These are phyloP conservation scores for Marasmarcha lunaedactyla DNA, from an alignment of 2,888 invertebrate species.

Conservation along the genomic window DNA sequence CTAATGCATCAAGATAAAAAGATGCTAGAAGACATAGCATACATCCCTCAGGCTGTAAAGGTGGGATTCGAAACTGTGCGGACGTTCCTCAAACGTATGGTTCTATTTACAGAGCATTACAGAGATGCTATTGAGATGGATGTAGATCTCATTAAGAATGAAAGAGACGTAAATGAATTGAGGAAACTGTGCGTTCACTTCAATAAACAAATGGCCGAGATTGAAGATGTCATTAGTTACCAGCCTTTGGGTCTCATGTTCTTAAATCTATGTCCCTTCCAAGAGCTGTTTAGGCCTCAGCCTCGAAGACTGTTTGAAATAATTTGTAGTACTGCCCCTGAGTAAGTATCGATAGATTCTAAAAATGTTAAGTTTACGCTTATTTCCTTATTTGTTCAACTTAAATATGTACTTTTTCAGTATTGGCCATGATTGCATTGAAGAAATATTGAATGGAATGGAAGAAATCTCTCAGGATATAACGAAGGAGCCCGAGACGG, in stretches of 20 bases:
- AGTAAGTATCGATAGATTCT: slow-evolving; percentile 50
- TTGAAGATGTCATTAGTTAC: slow-evolving; percentile 74
- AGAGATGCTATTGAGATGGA: slow-evolving; percentile 77
- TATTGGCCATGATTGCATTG: slow-evolving; percentile 73
- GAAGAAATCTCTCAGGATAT: slow-evolving; percentile 75
- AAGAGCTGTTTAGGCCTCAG: slow-evolving; percentile 77
- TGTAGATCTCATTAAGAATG: slow-evolving; percentile 71
- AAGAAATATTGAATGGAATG: slow-evolving; percentile 72
- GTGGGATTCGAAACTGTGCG: slow-evolving; percentile 73
- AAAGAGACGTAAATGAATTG: slow-evolving; percentile 75
- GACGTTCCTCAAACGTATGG: slow-evolving; percentile 75
- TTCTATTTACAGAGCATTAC: slow-evolving; percentile 75
- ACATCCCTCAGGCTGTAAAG: slow-evolving; percentile 68
- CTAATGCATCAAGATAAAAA: slow-evolving; percentile 76
- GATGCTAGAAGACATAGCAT: slow-evolving; percentile 64
- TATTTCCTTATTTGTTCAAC: no score
- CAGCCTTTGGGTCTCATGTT: slow-evolving; percentile 81
- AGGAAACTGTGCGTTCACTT: slow-evolving; percentile 77
- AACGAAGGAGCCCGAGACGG: slow-evolving; percentile 74
- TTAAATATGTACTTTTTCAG: slow-evolving; percentile 31
- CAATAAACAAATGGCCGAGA: slow-evolving; percentile 74
- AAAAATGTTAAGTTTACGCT: no score
- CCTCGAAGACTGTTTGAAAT: slow-evolving; percentile 77
- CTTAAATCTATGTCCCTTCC: slow-evolving; percentile 78
- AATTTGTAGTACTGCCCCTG: slow-evolving; percentile 73